Conservation (phyloP, 1,140 invertebrate species). For the Reticulitermes speratus region DNA sequence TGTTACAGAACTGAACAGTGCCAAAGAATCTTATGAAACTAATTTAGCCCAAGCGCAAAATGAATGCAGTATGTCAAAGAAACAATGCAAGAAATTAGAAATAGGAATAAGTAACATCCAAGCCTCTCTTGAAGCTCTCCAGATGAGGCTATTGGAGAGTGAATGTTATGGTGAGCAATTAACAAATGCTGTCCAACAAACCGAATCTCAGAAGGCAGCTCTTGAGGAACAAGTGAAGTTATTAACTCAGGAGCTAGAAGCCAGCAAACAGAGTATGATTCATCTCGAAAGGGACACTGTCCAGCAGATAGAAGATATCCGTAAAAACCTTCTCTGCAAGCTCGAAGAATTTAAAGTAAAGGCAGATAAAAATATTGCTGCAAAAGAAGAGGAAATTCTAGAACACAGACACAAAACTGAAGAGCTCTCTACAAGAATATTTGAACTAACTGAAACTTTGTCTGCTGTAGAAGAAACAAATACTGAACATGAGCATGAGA, state of each 20-base stretch:
- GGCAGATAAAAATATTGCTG: constrained; percentile 18
- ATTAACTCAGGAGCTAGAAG: neutral
- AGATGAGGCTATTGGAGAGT: constrained; percentile 1
- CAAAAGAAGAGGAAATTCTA: constrained; percentile 16
- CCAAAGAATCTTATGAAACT: neutral
- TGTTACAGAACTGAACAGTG: neutral
- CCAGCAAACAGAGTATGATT: neutral
- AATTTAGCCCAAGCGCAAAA: neutral
- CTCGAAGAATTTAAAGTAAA: constrained; percentile 13
- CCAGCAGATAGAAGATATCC: neutral
- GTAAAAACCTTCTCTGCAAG: neutral
- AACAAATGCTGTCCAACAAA: neutral
- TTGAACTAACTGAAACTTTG: constrained; percentile 21
- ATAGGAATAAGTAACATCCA: constrained; percentile 5
- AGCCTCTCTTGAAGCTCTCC: neutral
- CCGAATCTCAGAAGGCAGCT: neutral
- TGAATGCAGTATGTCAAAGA: neutral
- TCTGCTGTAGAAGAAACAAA: constrained; percentile 20
- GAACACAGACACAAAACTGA: neutral
- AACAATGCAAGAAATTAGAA: constrained; percentile 10
- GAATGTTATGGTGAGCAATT: neutral
- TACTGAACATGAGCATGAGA: constrained; percentile 11
- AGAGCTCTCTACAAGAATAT: neutral
- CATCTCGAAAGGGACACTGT: neutral
- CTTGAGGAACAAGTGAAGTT: neutral